Percentiles rank a stretch among this genome's conserved stretches.
phyloP scores from a whole-genome alignment of 2,113 vertebrate genomes.

The Trogon melanurus region DNA sequence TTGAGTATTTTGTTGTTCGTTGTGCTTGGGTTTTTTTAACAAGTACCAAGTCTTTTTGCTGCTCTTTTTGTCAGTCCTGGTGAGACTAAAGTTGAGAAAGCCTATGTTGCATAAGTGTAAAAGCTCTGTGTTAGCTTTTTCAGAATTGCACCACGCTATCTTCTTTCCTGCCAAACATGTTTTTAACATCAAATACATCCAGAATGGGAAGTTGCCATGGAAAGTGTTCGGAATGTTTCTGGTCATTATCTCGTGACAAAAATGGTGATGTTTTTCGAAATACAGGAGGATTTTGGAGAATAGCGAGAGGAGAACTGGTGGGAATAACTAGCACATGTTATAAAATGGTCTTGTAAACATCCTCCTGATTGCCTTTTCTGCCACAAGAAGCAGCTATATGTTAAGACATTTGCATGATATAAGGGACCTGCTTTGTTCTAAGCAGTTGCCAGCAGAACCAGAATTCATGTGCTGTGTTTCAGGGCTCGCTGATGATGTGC shows the following conservation, averaged over 20 bases:
- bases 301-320: neutral
- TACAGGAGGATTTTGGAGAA: neutral
- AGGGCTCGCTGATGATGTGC: neutral
- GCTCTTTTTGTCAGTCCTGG: neutral
- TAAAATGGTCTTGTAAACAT: constrained; percentile 5
- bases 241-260: constrained; percentile 1
- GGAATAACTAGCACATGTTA: neutral
- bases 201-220: neutral
- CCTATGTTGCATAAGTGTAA: neutral
- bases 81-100: neutral
- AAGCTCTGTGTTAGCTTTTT: neutral
- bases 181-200: constrained; percentile 21
- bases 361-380: neutral
- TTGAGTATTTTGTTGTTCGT: neutral
- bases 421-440: neutral
- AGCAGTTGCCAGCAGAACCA: neutral
- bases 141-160: neutral
- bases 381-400: neutral
- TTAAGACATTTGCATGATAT: neutral
- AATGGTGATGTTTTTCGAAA: neutral
- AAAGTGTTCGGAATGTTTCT: constrained; percentile 38
- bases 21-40: neutral
- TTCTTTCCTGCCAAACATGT: constrained; percentile 3
- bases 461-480: neutral
- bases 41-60: neutral